Evolutionary conservation across 2,888 invertebrate genomes (phyloP), one percentile per base, ranked within the genome.

Genomic region (Norana najaformis): DNA sequence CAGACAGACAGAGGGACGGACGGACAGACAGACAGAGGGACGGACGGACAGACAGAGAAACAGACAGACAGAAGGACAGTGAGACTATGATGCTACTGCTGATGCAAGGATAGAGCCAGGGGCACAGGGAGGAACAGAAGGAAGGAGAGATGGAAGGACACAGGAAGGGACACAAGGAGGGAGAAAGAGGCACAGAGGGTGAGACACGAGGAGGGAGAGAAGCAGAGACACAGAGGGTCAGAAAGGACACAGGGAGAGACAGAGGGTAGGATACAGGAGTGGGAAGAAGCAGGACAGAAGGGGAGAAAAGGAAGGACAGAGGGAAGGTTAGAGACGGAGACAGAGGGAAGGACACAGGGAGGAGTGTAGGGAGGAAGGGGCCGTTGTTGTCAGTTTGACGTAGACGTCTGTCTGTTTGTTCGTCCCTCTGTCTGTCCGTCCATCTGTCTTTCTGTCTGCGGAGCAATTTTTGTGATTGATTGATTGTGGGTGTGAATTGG

Each of bases 211-310:
- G 53, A 53, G 18, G 23, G 53, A 53, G 18, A 53, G 53, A 53
- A 16, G 23, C 53, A 53, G 53, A 53, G 18, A 53, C 18, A 53
- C 53, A 53, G 53, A 53, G 53, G 23, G 53, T 16, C 23, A 53
- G 53, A 53, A 53, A 53, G 53, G 53, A 23, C 23, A 23, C 53
- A 90, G 90, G 90, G 90, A 90, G 90, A 90, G 90, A 90, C 88
- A 90, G 90, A 90, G 90, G 90, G 90, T 34, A 90, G 90, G 90
- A n/a, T n/a, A n/a, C n/a, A n/a, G n/a, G n/a, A n/a, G n/a, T n/a
- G n/a, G n/a, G n/a, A n/a, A n/a, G n/a, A n/a, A n/a, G n/a, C n/a
- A n/a, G 41, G 90, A 90, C 90, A 90, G 90, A 90, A 88, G 85
- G 90, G 38, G 90, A 90, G 90, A 36, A 47, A 39, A 38, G n/a